Percentiles rank a stretch among this genome's conserved stretches.
These are phyloP conservation scores for Lonchura striata DNA, from an alignment of 2,113 vertebrate genomes.

Conservation along the genomic window DNA sequence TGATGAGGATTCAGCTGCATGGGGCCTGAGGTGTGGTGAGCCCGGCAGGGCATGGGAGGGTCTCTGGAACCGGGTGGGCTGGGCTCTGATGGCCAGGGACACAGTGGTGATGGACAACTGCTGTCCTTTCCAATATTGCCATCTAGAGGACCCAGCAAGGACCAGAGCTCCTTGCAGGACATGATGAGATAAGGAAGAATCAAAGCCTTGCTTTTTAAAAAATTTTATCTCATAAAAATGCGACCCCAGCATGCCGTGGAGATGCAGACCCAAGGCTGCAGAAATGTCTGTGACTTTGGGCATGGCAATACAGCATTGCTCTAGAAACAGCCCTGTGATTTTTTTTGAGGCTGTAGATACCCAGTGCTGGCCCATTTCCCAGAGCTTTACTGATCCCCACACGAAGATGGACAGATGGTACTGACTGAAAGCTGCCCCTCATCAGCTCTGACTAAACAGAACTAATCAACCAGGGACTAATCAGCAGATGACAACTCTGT, in stretches of 20 bases:
- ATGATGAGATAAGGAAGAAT: neutral
- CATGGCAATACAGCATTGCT: neutral
- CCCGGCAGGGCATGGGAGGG: neutral
- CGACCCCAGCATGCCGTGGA: neutral
- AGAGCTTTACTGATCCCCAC: neutral
- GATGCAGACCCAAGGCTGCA: neutral
- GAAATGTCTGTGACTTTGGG: neutral
- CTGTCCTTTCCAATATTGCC: slow-evolving; percentile 61
- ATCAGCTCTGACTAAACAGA: neutral
- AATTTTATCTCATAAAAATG: neutral
- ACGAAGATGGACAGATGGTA: neutral
- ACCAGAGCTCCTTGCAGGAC: neutral
- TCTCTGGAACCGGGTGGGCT: neutral
- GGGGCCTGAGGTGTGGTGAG: rapidly evolving
- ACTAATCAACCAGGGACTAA: neutral
- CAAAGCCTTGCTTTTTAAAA: neutral
- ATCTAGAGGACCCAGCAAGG: slow-evolving; percentile 56
- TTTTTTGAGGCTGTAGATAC: neutral
- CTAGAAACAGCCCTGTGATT: neutral
- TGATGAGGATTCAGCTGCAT: neutral
- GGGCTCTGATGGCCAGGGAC: neutral
- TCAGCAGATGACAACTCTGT: neutral
- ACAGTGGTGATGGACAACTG: rapidly evolving
- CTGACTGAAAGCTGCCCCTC: neutral
- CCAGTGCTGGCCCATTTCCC: neutral